Base-by-base conservation (phyloP, 2,797 vertebrate genomes). In the Rhyacichthys aspro region DNA sequence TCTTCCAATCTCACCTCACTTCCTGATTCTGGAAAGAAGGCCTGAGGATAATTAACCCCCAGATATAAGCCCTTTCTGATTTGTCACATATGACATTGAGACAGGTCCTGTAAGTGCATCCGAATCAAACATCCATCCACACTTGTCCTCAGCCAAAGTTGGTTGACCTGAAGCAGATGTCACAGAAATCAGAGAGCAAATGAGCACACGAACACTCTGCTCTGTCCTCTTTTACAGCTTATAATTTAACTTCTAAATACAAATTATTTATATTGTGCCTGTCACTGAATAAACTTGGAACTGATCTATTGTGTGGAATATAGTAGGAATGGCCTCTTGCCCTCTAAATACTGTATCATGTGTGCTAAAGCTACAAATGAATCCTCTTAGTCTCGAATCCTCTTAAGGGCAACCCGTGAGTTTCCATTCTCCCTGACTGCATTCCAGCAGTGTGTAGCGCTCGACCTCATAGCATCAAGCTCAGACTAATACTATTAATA, bases 1-100 rank as follows among this genome's bases (percentile, higher is more conserved):
- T 87, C 69, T 87, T 84, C 65, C 42, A 49, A 79, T 81, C 63
- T 86, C 81, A 91, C 87, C 88, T 90, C 89, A 90, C 88, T 91
- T 90, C 85, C 88, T 90, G 85, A 79, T 90, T 83, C 79, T 67
- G 67, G 67, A 73, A 49, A 60, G n/a, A 38, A 68, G 65, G 58
- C 49, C 56, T 53, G 45, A 62, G 69, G 76, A 88, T 84, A 79
- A 84, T 88, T 82, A 79, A 79, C 77, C 59, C 34, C 19, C 49
- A 66, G 75, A 78, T 50, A 63, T 43, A 63, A 23, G 2, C 23
- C 7, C 19, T 28, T 32, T 3, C 45, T 47, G 14, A 7, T 18
- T 8, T 52, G 15, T 41, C 39, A 41, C 39, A 41, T 5, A n/a
- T 39, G 12, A 41, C 39, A 5, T 41, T 12, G 12, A 41, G 12